Base-by-base conservation (phyloP, 2,888 invertebrate species). In the Myopa tessellatipennis region DNA sequence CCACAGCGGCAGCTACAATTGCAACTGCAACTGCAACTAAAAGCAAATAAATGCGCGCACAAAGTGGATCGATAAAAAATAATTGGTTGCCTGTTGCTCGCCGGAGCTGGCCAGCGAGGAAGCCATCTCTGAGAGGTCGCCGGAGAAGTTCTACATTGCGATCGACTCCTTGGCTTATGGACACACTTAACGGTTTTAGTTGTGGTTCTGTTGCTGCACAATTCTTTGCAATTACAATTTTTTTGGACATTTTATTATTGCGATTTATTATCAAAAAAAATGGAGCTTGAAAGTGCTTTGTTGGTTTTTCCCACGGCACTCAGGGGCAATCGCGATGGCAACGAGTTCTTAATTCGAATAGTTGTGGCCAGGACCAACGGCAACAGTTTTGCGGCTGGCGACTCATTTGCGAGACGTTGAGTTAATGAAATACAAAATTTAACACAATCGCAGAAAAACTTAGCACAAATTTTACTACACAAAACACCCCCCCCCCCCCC, bases 21-120 rank as follows among this genome's bases (percentile, higher is more conserved):
- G 45, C 67, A 58, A 34, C 67, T 40, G 18, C 58, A 65, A 34
- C 67, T 40, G 18, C 58, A 65, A 52, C 67, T 45, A 58, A 67
- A 60, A 72, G 34, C 52, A 75, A 75, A 58, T 60, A 75, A 75
- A 75, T 58, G 75, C 75, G 68, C 75, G 45, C 75, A 63, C 70
- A 76, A 76, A 76, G 76, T 76, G 71, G 71, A 76, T 76, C 76
- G 76, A 76, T 76, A 76, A 76, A 76, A 75, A 76, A 76, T 76
- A 76, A 76, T 76, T 76, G 76, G 76, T 75, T 61, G 75, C 50
- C 68, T 75, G 63, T 65, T 65, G 58, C 52, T 18, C 18, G 7
- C n/a, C 18, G 16, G 12, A 18, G 40, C 45, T 40, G 67, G 71
- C 52, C 52, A 52, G 18, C 6, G 45, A 69, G 50, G 16, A 40